A percentile compares a stretch with the other conserved stretches of the same genome.
Conservation (phyloP, 2,888 invertebrate species). For the Chymomyza fuscimana region DNA sequence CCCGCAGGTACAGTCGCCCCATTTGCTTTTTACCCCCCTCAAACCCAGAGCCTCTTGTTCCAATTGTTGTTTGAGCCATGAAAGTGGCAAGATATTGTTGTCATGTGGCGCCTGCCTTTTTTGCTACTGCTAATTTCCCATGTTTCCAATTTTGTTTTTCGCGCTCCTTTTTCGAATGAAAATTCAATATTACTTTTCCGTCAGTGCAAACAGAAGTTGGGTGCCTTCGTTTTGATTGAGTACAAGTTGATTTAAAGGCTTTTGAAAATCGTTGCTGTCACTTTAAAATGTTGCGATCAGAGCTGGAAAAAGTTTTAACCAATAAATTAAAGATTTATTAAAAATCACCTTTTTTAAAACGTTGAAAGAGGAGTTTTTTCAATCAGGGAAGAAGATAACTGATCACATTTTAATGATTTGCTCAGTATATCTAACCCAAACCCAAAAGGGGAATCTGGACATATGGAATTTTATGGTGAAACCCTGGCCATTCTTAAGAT, state of each 20-base stretch:
- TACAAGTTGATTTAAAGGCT: not conserved
- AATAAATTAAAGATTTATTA: too few relatives aligned
- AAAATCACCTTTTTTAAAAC: too few relatives aligned
- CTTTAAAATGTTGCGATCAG: too few relatives aligned
- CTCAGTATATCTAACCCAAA: too few relatives aligned
- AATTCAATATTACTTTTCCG: slow-evolving; percentile 35
- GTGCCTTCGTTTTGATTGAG: slow-evolving; percentile 30
- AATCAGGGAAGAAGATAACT: too few relatives aligned
- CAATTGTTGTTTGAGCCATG: slow-evolving; percentile 21
- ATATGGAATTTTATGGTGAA: too few relatives aligned
- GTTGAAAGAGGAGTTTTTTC: too few relatives aligned
- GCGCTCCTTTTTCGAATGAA: not conserved
- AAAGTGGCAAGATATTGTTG: slow-evolving; percentile 26
- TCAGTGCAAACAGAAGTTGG: slow-evolving; percentile 13
- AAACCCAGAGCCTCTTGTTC: not conserved
- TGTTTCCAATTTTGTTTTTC: slow-evolving; percentile 21
- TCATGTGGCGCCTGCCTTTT: not conserved
- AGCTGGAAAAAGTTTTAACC: too few relatives aligned
- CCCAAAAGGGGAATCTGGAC: too few relatives aligned
- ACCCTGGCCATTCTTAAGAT: too few relatives aligned
- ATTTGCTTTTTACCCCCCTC: not conserved
- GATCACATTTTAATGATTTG: too few relatives aligned
- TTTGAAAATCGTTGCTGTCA: too few relatives aligned
- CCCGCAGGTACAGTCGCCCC: slow-evolving; percentile 37
- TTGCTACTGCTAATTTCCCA: slow-evolving; percentile 37